Evolutionary conservation across 35 echinoderm and acorn worm genomes (phyloP).

Genomic region (Eucidaris tribuloides): DNA sequence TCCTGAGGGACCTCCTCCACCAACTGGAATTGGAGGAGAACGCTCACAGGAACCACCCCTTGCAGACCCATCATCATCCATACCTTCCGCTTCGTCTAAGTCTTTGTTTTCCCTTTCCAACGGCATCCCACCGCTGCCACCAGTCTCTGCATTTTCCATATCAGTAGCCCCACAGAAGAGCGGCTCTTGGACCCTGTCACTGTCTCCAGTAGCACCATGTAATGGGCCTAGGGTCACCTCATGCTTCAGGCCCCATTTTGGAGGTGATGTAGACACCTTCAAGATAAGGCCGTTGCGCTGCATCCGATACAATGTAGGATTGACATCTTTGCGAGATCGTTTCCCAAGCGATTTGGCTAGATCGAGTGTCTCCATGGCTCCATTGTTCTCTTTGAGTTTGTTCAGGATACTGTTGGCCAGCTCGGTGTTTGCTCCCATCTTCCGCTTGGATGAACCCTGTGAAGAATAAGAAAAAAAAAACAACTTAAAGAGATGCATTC

Average conservation of each 20-base stretch:
- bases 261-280: constrained; percentile 55
- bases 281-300: constrained; percentile 32
- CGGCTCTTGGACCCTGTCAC: neutral
- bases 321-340: constrained; percentile 52
- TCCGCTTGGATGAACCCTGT: constrained; percentile 42
- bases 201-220: neutral
- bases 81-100: neutral
- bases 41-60: neutral
- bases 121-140: constrained; percentile 11
- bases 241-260: constrained; percentile 72
- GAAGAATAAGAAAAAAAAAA: neutral
- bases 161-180: neutral
- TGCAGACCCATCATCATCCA: neutral
- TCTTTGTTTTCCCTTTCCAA: neutral
- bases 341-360: constrained; percentile 29
- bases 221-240: constrained; percentile 43
- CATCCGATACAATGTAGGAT: constrained; percentile 58
- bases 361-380: constrained; percentile 52
- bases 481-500: too few relatives aligned
- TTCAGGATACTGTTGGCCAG: constrained; percentile 38
- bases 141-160: neutral
- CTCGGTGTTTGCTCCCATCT: constrained; percentile 55
- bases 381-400: constrained; percentile 37
- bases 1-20: neutral
- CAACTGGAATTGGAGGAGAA: neutral